Evolutionary conservation across 2,113 vertebrate species (phyloP), one percentile per base, ranked within the genome.

Genomic region (Fregata magnificens): DNA sequence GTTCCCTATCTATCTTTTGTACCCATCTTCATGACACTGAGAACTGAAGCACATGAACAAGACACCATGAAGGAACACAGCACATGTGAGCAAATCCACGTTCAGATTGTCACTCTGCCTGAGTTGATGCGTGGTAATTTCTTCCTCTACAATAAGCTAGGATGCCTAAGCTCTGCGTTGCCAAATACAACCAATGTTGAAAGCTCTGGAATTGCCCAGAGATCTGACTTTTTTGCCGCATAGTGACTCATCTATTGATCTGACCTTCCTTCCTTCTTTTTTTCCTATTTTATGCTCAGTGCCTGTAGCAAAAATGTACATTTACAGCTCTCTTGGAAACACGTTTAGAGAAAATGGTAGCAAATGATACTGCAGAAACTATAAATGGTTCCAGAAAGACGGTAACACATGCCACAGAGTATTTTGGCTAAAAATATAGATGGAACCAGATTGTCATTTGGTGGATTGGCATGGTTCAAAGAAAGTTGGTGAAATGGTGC

Each of bases 251-350:
- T 59, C 71, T 52, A 9, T 31, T 10, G 49, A 26, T 86, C n/a
- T 77, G 70, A 94, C 40, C 66, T 79, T 65, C 50, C 76, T 82
- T 69, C 71, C 82, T 56, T 59, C 65, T 31, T 56, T 38, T 53
- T 81, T 52, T 66, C 66, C 74, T 58, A 13, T 36, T 88, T 90
- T 49, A 45, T 10, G 3, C 72, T 65, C 72, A 20, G 52, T 21
- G 66, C 49, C 61, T 83, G 66, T 26, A 47, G 59, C 53, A 65
- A 8, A 36, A 86, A 31, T 21, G 63, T 17, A 26, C 86, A 19
- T 88, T 93, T 85, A 63, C 65, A 85, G 79, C 87, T 93, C 66
- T 73, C 49, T 77, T 76, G 82, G 61, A 95, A 90, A 44, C 32
- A 24, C 1, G 4, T 20, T 77, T 45, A 82, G 84, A 73, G 88